Percentiles rank a stretch among this genome's conserved stretches.
These are phyloP conservation scores for Sarcophaga caerulescens DNA, from an alignment of 2,888 invertebrate genomes.

Conservation along the genomic window DNA sequence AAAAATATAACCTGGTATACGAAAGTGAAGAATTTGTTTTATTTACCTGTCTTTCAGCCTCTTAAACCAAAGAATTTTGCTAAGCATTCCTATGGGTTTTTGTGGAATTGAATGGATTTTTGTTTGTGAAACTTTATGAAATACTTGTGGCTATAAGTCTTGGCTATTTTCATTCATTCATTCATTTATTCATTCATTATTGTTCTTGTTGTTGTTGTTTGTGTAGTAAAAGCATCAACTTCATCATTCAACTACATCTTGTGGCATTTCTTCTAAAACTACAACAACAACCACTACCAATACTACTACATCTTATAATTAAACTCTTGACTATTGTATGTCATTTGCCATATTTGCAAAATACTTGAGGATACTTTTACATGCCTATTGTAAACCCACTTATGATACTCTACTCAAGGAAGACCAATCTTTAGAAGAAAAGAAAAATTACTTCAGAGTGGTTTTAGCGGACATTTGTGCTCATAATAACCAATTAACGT, in stretches of 20 bases:
- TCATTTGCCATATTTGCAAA: conserved; percentile 50
- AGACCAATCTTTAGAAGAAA: neutral
- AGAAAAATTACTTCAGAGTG: neutral
- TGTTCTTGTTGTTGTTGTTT: conserved; percentile 25
- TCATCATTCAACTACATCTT: conserved; percentile 2
- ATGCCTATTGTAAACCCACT: neutral
- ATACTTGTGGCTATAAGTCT: conserved; percentile 43
- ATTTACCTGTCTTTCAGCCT: conserved; percentile 41
- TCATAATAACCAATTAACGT: no score
- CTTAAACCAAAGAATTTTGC: conserved; percentile 18
- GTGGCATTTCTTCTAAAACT: conserved; percentile 2
- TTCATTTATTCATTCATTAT: conserved; percentile 24
- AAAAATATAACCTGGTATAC: conserved; percentile 9
- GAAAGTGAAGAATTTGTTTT: neutral
- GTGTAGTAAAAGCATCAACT: neutral
- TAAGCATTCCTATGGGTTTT: conserved; percentile 34
- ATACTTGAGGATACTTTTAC: conserved; percentile 32
- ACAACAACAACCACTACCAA: neutral
- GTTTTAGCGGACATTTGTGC: no score
- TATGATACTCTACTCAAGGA: neutral
- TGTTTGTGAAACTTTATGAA: conserved; percentile 47
- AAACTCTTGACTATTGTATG: conserved; percentile 47
- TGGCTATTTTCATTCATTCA: conserved; percentile 29
- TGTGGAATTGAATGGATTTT: conserved; percentile 47
- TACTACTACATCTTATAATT: conserved; percentile 32